phyloP scores from a whole-genome alignment of 1,140 invertebrate genomes.

The Solenopsis fugax region DNA sequence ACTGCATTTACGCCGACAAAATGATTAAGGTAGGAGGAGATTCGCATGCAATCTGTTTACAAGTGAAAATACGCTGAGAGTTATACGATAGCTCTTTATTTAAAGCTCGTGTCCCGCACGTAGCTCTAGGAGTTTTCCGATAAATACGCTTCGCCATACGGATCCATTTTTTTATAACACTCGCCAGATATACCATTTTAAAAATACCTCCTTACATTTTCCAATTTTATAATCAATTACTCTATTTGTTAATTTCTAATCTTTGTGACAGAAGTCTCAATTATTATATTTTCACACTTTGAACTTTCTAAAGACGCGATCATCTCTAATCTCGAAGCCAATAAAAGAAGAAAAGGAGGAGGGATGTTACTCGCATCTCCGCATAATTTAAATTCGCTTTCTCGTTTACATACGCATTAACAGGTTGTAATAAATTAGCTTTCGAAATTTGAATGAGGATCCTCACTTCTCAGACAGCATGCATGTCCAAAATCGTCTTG shows the following conservation, averaged over 20 bases:
- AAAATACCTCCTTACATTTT: constrained; percentile 18
- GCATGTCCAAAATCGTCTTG: too few species aligned
- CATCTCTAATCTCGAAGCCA: background rate
- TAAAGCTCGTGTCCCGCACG: constrained; percentile 29
- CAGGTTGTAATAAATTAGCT: background rate
- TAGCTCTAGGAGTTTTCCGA: constrained; percentile 35
- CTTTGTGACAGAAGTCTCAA: background rate
- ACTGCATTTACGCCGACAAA: background rate
- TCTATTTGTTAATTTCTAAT: background rate
- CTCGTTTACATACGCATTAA: background rate
- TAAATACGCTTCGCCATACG: constrained; percentile 20
- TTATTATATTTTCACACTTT: background rate
- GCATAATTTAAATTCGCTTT: constrained; percentile 51
- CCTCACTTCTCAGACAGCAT: background rate
- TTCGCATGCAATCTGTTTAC: constrained; percentile 9
- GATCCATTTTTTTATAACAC: constrained; percentile 35
- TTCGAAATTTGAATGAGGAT: background rate
- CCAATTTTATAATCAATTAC: constrained; percentile 10
- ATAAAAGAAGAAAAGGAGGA: background rate
- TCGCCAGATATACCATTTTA: constrained; percentile 19
- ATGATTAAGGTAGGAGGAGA: constrained; percentile 6
- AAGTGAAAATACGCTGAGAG: constrained; percentile 25
- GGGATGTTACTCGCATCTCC: background rate
- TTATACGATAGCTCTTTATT: constrained; percentile 52
- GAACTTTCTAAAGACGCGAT: background rate